These are phyloP conservation scores for Pterocles burchelli DNA, from an alignment of 2,113 vertebrate genomes.

Conservation along the genomic window DNA sequence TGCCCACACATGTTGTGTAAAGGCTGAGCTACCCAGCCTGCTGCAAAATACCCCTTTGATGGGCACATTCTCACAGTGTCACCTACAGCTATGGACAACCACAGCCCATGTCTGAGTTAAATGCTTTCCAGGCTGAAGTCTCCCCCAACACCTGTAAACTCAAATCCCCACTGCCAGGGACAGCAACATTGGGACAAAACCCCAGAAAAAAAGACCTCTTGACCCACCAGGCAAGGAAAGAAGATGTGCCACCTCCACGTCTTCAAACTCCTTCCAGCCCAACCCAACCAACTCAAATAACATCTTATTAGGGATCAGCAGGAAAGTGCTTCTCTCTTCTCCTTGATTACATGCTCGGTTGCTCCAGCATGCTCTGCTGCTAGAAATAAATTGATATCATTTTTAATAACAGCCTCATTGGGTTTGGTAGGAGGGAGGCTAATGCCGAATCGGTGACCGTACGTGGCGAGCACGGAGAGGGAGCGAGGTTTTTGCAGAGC, in stretches of 20 bases:
- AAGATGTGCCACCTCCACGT: background rate
- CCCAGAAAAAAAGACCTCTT: accelerated
- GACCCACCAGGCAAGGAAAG: background rate
- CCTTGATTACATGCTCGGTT: background rate
- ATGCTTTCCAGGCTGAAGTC: background rate
- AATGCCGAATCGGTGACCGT: background rate
- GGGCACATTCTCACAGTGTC: background rate
- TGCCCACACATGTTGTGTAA: background rate
- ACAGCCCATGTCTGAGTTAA: background rate
- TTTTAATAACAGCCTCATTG: background rate
- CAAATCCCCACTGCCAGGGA: background rate
- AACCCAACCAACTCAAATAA: background rate
- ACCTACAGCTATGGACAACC: background rate
- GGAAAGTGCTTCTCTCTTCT: background rate
- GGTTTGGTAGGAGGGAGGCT: background rate
- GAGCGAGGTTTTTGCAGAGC: background rate
- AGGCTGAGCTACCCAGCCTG: background rate
- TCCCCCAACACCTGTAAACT: background rate
- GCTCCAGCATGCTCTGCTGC: background rate
- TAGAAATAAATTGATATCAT: conserved; percentile 28
- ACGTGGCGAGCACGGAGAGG: accelerated
- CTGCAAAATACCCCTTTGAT: background rate
- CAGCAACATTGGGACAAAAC: background rate
- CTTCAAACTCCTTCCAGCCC: background rate
- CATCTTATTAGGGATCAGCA: background rate